Percentiles rank a stretch among this genome's conserved stretches.
These are phyloP conservation scores for Sylvietta virens DNA, from an alignment of 2,113 vertebrate species.

Conservation along the genomic window DNA sequence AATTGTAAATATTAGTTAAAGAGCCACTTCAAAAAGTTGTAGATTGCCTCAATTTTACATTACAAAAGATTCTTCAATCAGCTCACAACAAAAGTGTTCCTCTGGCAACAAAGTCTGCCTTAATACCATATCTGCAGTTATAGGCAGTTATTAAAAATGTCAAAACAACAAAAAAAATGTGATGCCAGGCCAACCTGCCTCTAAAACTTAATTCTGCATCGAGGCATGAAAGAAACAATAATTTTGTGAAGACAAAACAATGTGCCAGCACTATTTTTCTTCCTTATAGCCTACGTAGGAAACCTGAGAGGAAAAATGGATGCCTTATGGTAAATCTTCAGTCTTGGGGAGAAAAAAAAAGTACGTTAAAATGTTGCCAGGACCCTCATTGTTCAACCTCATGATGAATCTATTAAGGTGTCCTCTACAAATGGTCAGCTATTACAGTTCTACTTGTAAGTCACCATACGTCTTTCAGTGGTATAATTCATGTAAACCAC, in stretches of 20 bases:
- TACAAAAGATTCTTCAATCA: slow-evolving; percentile 1
- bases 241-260: slow-evolving; percentile 76
- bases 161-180: slow-evolving; percentile 59
- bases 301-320: slow-evolving; percentile 73
- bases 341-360: slow-evolving; percentile 58
- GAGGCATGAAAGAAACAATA: slow-evolving; percentile 69
- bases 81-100: slow-evolving; percentile 19
- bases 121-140: neutral
- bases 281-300: slow-evolving; percentile 67
- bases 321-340: slow-evolving; percentile 73
- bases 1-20: slow-evolving; percentile 32
- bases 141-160: slow-evolving; percentile 50
- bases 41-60: slow-evolving; percentile 12
- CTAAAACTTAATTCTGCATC: slow-evolving; percentile 64
- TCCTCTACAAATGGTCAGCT: neutral
- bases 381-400: slow-evolving; percentile 64
- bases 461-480: slow-evolving; percentile 31
- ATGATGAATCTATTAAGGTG: slow-evolving; percentile 55
- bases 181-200: slow-evolving; percentile 34
- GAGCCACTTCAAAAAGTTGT: slow-evolving; percentile 28
- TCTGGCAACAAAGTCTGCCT: slow-evolving; percentile 41
- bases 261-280: slow-evolving; percentile 70
- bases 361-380: slow-evolving; percentile 39
- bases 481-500: slow-evolving; percentile 63
- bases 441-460: neutral